phyloP scores from a whole-genome alignment of 2,797 vertebrate species.

The Crenuchus spilurus region DNA sequence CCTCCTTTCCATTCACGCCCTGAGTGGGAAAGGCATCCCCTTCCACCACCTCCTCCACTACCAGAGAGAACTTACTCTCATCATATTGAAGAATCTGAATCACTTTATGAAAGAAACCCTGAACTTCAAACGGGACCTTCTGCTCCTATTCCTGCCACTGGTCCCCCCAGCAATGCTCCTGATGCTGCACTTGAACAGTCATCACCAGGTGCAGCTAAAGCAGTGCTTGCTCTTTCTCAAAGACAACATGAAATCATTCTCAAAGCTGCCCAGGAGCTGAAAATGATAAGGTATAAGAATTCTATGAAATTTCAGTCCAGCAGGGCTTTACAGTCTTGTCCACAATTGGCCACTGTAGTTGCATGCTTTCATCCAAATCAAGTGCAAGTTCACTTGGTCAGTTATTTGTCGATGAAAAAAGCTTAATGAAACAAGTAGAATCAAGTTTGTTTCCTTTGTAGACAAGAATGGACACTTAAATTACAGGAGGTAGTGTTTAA shows the following conservation, averaged over 20 bases:
- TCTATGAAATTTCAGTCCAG: no score
- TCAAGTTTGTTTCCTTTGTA: no score
- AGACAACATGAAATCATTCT: constrained; percentile 98
- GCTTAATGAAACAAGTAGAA: no score
- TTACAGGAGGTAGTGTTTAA: neutral
- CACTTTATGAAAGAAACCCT: constrained; percentile 71
- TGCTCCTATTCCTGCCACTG: constrained; percentile 62
- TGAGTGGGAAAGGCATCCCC: constrained; percentile 81
- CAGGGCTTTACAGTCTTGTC: neutral
- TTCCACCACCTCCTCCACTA: constrained; percentile 70
- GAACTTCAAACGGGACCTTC: constrained; percentile 62
- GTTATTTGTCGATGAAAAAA: no score
- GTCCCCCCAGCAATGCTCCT: constrained; percentile 65
- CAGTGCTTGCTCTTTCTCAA: constrained; percentile 94
- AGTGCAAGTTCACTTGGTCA: no score
- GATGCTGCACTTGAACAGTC: constrained; percentile 75
- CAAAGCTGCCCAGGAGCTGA: constrained; percentile 98
- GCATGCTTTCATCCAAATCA: neutral
- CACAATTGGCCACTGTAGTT: neutral
- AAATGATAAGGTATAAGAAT: constrained; percentile 88
- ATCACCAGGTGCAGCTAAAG: constrained; percentile 74
- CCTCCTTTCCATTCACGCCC: constrained; percentile 72
- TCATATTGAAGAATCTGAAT: constrained; percentile 63
- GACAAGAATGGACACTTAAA: neutral
- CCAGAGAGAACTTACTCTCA: constrained; percentile 70